phyloP scores from a whole-genome alignment of 2,797 vertebrate species.

The Poeciliopsis presidionis region DNA sequence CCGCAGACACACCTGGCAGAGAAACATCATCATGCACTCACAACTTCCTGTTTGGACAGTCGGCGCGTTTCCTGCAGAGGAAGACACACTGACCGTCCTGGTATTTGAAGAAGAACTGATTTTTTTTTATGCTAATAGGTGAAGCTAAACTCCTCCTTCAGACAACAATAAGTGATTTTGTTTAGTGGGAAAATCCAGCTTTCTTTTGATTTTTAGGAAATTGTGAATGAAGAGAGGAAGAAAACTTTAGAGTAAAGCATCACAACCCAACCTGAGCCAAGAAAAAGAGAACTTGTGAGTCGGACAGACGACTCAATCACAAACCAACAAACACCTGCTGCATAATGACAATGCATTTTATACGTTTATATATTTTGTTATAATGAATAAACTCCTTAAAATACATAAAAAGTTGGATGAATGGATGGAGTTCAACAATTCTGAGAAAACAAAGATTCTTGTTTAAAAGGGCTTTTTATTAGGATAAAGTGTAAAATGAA shows the following conservation, averaged over 20 bases:
- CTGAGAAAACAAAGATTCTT: not conserved
- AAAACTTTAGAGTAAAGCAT: constrained; percentile 2
- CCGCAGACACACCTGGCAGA: constrained; percentile 70
- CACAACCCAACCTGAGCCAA: constrained; percentile 7
- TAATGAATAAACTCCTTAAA: not conserved
- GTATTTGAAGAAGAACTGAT: not conserved
- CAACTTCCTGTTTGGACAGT: constrained; percentile 36
- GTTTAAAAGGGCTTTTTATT: not conserved
- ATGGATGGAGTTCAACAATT: not conserved
- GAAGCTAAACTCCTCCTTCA: constrained; percentile 42
- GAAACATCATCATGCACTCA: constrained; percentile 70
- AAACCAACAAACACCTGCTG: not conserved
- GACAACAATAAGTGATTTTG: constrained; percentile 14
- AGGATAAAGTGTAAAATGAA: not conserved
- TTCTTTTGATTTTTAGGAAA: constrained; percentile 33
- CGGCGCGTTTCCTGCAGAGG: constrained; percentile 21
- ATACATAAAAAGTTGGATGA: not conserved
- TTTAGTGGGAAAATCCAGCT: constrained; percentile 20
- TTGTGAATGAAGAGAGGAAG: constrained; percentile 13
- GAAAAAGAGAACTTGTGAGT: constrained; percentile 22
- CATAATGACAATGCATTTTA: not conserved
- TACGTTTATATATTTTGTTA: not conserved
- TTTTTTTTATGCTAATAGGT: constrained; percentile 4
- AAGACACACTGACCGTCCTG: constrained; percentile 23
- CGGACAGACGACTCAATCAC: constrained; percentile 4